These are phyloP conservation scores for Eumacrocentrus americanus DNA, from an alignment of 2,888 invertebrate species.

Conservation along the genomic window DNA sequence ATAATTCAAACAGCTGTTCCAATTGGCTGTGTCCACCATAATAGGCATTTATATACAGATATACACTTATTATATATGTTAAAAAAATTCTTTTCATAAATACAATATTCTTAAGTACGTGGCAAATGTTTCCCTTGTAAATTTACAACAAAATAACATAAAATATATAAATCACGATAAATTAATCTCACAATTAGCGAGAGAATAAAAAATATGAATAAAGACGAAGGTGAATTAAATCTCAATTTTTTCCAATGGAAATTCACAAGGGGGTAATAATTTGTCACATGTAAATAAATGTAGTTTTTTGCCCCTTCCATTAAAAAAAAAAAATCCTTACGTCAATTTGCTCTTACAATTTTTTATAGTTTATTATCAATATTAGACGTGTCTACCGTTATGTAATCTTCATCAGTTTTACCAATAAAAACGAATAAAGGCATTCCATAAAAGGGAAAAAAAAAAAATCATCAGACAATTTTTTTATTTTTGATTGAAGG, in stretches of 20 bases:
- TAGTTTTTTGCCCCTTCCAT: not conserved
- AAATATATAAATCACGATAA: not conserved
- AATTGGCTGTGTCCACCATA: too few relatives aligned
- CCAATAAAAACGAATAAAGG: constrained; percentile 15
- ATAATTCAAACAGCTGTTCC: not conserved
- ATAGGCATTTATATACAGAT: too few relatives aligned
- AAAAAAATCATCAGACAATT: not conserved
- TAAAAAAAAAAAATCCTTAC: too few relatives aligned
- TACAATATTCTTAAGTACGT: too few relatives aligned
- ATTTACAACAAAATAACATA: not conserved
- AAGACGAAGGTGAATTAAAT: too few relatives aligned
- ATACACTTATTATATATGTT: too few relatives aligned
- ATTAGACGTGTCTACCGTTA: constrained; percentile 2
- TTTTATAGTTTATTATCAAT: not conserved
- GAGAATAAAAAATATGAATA: too few relatives aligned
- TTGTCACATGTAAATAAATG: constrained; percentile 17
- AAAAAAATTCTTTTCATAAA: too few relatives aligned
- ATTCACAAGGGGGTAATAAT: too few relatives aligned
- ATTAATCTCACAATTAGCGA: too few relatives aligned
- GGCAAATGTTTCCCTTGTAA: too few relatives aligned
- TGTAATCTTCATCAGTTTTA: constrained; percentile 7
- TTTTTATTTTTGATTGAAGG: too few relatives aligned
- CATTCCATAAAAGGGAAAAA: constrained; percentile 16
- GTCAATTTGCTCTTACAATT: not conserved
- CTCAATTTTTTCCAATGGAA: not conserved